These are phyloP conservation scores for Neoniphon sammara DNA, from an alignment of 2,797 vertebrate genomes.

Conservation along the genomic window DNA sequence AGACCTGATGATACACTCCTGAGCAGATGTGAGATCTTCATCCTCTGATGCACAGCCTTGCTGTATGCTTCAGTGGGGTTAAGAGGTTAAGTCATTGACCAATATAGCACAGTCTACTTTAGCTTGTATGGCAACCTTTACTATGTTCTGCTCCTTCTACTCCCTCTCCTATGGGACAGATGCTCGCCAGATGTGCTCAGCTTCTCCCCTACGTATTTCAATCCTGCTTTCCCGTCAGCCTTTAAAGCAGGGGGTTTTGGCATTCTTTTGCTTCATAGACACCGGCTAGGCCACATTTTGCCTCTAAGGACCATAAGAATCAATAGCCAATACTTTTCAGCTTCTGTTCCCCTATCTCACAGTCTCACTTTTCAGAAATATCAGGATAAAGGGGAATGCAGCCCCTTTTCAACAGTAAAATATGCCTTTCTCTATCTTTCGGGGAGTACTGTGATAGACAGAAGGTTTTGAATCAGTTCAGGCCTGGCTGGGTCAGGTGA, in stretches of 20 bases:
- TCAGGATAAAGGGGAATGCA: neutral
- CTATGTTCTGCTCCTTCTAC: neutral
- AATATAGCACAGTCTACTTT: neutral
- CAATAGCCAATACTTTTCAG: neutral
- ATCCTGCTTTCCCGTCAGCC: neutral
- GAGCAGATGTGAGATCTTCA: constrained; percentile 41
- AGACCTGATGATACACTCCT: constrained; percentile 21
- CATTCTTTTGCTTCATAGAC: neutral
- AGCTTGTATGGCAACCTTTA: neutral
- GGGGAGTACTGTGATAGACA: neutral
- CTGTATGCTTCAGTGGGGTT: constrained; percentile 1
- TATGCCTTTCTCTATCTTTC: neutral
- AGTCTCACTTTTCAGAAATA: neutral
- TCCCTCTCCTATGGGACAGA: constrained; percentile 14
- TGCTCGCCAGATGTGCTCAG: constrained; percentile 12
- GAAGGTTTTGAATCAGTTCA: neutral
- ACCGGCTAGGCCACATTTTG: neutral
- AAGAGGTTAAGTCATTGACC: constrained; percentile 21
- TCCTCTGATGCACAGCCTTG: constrained; percentile 36
- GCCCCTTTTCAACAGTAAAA: neutral
- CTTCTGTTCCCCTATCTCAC: neutral
- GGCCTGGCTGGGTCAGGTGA: too few relatives aligned
- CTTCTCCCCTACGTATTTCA: neutral
- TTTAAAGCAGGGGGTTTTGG: neutral
- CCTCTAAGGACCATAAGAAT: neutral